phyloP scores from a whole-genome alignment of 2,797 vertebrate species.

The Trichosurus vulpecula region DNA sequence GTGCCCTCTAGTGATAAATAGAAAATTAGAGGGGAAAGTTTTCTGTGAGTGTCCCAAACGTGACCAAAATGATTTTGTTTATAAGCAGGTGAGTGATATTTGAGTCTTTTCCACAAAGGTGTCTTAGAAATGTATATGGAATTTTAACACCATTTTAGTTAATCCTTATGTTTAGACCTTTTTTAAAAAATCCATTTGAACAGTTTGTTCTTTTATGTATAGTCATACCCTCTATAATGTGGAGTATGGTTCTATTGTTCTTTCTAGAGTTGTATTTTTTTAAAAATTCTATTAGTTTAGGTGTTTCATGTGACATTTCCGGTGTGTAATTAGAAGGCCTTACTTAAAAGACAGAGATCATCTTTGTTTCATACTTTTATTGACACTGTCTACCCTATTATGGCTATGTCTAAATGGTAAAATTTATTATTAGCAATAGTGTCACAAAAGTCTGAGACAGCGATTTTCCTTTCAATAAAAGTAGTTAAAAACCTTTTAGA shows the following conservation, averaged over 20 bases:
- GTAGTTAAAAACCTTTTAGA: constrained; percentile 93
- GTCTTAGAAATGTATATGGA: constrained; percentile 14
- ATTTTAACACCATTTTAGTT: constrained; percentile 16
- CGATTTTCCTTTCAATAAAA: constrained; percentile 92
- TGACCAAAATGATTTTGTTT: constrained; percentile 17
- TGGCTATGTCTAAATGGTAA: constrained; percentile 86
- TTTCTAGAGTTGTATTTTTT: constrained; percentile 58
- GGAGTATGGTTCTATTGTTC: fast-evolving
- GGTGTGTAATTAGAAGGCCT: constrained; percentile 84
- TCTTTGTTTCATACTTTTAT: constrained; percentile 88
- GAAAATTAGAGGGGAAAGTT: constrained; percentile 67
- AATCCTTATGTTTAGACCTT: neutral
- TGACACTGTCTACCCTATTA: constrained; percentile 87
- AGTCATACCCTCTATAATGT: neutral
- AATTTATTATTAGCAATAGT: constrained; percentile 90
- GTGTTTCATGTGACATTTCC: constrained; percentile 83
- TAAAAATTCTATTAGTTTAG: constrained; percentile 77
- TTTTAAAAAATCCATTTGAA: neutral
- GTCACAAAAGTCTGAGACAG: constrained; percentile 91
- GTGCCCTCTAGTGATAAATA: constrained; percentile 93
- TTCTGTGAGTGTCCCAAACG: constrained; percentile 56
- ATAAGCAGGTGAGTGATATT: constrained; percentile 32
- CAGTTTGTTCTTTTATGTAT: neutral
- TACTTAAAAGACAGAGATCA: constrained; percentile 85
- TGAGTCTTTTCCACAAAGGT: constrained; percentile 9